Evolutionary conservation across 1,140 invertebrate species (phyloP), one percentile per base, ranked within the genome.

Genomic region (Globodera rostochiensis): DNA sequence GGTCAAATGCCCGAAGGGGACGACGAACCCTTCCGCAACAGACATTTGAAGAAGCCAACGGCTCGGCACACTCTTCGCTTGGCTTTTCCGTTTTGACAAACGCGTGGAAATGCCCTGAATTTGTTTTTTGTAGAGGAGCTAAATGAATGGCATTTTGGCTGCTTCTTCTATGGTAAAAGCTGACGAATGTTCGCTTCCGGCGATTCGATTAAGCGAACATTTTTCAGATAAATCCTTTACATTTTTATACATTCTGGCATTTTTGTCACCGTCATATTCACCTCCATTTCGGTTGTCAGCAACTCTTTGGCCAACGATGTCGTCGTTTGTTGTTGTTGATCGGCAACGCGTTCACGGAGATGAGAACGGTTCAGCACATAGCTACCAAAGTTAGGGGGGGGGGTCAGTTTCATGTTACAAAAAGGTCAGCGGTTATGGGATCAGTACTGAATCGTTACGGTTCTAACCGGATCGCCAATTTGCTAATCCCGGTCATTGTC

Each of bases 51-150:
- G 57, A 19, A 86, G 36, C 85, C 85, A 86, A 13, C 77, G 80
- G 13, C 57, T 64, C 15, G 11, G 85, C 70, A 13, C 71, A 60
- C 57, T 53, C 4, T 49, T 50, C 36, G 25, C 69, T 46, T 46
- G 11, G 15, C 47, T 67, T 57, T 87, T 87, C 45, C 79, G 86
- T 46, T 86, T 87, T 19, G 50, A 49, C 6, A 84, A 9, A 11
- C 82, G 73, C 4, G 84, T 85, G 9, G 84, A 80, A 19, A 83
- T 80, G n/a, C 84, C 84, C 84, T 85, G 46, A 84, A 45, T 36
- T 36, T 36, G 1, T 36, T 36, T 36, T 36, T 36, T 36, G 36
- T 36, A 1, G 36, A 36, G 36, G 36, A 36, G 36, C 36, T 36
- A 1, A 36, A 36, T 36, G 36, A 36, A 36, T 36, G 36, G 36